phyloP scores from a whole-genome alignment of 2,797 vertebrate species.

The Tenualosa thibaudeaui region DNA sequence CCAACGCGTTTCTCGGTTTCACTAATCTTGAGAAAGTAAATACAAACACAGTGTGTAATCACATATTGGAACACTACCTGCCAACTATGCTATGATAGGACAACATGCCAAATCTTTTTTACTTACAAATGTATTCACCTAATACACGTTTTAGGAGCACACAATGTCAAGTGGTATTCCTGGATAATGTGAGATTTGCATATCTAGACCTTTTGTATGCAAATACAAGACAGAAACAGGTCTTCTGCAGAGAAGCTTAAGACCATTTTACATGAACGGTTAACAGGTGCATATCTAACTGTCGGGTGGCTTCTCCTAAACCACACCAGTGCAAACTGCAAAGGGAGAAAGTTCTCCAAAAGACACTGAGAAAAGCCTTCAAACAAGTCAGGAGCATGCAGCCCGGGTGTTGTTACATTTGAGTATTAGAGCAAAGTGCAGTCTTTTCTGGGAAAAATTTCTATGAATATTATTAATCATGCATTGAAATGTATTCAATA shows the following conservation, averaged over 20 bases:
- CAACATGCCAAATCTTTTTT: not conserved
- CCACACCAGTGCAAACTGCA: conserved; percentile 66
- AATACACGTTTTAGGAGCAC: conserved; percentile 5
- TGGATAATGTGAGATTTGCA: conserved; percentile 52
- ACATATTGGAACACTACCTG: not conserved
- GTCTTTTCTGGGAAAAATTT: not conserved
- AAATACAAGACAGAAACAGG: conserved; percentile 7
- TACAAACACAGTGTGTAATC: conserved; percentile 58
- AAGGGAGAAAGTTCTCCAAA: conserved; percentile 53
- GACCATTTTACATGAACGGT: conserved; percentile 57
- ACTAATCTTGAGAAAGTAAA: conserved; percentile 65
- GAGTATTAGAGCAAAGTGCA: conserved; percentile 1
- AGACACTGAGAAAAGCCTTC: not conserved
- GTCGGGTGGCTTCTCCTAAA: conserved; percentile 58
- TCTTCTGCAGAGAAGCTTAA: conserved; percentile 23
- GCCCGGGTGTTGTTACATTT: conserved; percentile 44
- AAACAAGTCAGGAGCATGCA: not conserved
- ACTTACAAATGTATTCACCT: not conserved
- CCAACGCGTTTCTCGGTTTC: conserved; percentile 72
- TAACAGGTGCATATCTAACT: conserved; percentile 65
- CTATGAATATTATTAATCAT: not conserved
- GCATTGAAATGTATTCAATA: not conserved
- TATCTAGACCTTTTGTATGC: conserved; percentile 28
- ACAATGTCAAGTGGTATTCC: conserved; percentile 37
- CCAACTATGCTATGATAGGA: not conserved